Evolutionary conservation across 2,797 vertebrate genomes (phyloP), one percentile per base, ranked within the genome.

Genomic region (Kryptolebias ocellatus): DNA sequence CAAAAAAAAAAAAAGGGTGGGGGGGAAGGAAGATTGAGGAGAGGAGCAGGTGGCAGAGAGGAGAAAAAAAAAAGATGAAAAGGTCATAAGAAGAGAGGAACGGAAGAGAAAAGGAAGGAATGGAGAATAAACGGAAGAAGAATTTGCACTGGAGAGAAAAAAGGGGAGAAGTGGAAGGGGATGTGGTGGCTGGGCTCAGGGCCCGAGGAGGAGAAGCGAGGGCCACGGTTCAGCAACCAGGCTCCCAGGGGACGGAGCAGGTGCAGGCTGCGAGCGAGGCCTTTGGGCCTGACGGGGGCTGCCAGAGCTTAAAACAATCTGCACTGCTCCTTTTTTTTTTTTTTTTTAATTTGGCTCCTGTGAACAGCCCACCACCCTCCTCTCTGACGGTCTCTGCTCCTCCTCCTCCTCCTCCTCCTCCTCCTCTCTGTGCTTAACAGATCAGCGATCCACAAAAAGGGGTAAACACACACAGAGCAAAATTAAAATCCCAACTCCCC

Each of bases 401-500:
- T 72, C 82, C 79, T 75, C 64, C 79, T 75, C 64, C 47, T 77
- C 70, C 84, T 72, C 82, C 79, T 75, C 64, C 79, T 75, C 64
- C 47, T 77, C 70, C 84, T 72, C 82, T 83, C 85, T 83, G 53
- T 72, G 84, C 90, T 92, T 89, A 93, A 91, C 92, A 92, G 92
- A 92, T 93, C 95, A 95, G 94, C 95, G 95, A 96, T 95, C 95
- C 95, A 96, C 96, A 97, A 97, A 98, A 95, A 96, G 95, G 93
- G 94, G 96, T 96, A 98, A 98, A 98, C 96, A 98, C 95, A 97
- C 95, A 96, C 95, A 94, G 95, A 96, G 95, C 95, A 95, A 96
- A 98, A 99, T 98, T 98, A 98, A 97, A 99, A 97, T 95, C 94
- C 93, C 93, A 97, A 96, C 95, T 98, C 97, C 96, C 96, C 93